Conservation (phyloP, 2,797 vertebrate genomes). For the Myotis daubentonii region DNA sequence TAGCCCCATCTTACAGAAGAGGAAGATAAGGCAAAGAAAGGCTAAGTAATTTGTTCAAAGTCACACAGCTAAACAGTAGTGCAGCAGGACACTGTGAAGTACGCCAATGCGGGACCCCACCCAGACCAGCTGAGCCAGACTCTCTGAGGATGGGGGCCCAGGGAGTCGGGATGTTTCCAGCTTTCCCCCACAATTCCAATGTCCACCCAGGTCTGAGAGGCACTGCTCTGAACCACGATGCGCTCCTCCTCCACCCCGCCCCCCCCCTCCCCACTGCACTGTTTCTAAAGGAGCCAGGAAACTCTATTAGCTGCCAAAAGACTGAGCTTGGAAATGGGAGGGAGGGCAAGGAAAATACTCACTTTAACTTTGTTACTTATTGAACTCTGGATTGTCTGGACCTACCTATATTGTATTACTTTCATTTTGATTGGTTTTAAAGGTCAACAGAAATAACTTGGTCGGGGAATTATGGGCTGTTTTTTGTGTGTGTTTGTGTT, state of each 20-base stretch:
- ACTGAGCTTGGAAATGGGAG: not conserved
- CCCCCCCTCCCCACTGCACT: too few relatives aligned
- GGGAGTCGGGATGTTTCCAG: fast-evolving
- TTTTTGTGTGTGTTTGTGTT: not conserved
- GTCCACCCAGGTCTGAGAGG: not conserved
- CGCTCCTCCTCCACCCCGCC: too few relatives aligned
- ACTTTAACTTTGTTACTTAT: conserved; percentile 13
- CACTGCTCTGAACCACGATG: not conserved
- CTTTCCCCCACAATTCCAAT: fast-evolving
- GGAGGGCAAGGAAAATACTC: not conserved
- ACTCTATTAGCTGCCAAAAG: not conserved
- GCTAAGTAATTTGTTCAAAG: not conserved
- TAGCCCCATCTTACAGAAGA: not conserved
- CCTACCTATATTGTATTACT: not conserved
- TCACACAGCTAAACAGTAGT: not conserved
- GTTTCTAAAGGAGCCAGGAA: not conserved
- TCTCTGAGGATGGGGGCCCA: not conserved
- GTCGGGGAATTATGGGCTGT: not conserved
- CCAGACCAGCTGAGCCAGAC: not conserved
- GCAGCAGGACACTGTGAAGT: not conserved
- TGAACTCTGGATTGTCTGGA: not conserved
- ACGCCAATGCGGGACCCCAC: fast-evolving
- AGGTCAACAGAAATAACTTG: conserved; percentile 47
- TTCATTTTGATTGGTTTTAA: conserved; percentile 58
- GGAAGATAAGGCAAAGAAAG: not conserved